Conservation (phyloP, 2,797 vertebrate genomes). For the Rhynchonycteris naso region DNA sequence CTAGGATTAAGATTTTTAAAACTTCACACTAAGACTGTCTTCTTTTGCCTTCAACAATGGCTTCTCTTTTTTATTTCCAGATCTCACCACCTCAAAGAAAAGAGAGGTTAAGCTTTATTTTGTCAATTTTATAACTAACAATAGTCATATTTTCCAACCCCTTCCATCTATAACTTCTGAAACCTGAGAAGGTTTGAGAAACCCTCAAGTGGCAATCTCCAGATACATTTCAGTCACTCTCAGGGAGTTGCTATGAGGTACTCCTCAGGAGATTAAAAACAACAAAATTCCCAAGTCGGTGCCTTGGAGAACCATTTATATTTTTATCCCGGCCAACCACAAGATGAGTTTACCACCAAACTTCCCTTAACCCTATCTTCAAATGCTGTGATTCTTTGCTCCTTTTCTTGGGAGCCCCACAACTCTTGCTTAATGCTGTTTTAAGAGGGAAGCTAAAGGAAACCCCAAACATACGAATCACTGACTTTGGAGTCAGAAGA, state of each 20-base stretch:
- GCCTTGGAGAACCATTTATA: background rate
- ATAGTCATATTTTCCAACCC: background rate
- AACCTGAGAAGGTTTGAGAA: background rate
- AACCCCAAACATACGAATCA: background rate
- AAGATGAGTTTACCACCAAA: background rate
- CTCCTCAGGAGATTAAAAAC: background rate
- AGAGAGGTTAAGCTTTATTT: background rate
- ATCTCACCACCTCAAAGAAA: background rate
- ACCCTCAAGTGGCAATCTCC: background rate
- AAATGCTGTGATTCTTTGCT: background rate
- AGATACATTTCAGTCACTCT: background rate
- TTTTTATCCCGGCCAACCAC: background rate
- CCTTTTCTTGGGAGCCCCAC: background rate
- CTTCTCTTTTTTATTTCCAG: background rate
- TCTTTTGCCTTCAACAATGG: background rate
- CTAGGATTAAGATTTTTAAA: background rate
- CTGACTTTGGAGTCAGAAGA: background rate
- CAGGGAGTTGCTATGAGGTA: background rate
- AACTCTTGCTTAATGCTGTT: background rate
- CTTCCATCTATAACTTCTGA: background rate
- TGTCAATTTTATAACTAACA: background rate
- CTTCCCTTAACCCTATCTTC: background rate
- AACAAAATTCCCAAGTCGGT: background rate
- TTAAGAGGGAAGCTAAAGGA: slow-evolving; percentile 17
- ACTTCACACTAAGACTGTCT: background rate